A percentile compares a stretch with the other conserved stretches of the same genome.
phyloP scores from a whole-genome alignment of 2,113 vertebrate genomes.

The Trichechus manatus region DNA sequence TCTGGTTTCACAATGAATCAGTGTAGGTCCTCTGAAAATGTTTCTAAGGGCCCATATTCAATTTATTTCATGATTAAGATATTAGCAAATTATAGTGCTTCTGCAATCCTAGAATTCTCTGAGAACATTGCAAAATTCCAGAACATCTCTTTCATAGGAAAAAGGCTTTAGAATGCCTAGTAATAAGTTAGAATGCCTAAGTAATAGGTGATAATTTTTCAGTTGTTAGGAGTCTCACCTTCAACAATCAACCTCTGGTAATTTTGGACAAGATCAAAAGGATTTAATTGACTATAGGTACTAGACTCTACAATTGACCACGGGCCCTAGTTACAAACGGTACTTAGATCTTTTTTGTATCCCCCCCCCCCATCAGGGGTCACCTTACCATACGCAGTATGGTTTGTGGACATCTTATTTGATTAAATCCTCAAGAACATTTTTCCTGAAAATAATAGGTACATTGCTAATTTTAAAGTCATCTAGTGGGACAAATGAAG shows the following conservation, averaged over 20 bases:
- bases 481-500: neutral
- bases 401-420: neutral
- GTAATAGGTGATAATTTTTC: neutral
- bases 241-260: neutral
- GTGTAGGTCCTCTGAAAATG: neutral
- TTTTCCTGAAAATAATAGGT: neutral
- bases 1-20: neutral
- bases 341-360: neutral
- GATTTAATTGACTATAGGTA: neutral
- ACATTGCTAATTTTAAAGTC: neutral
- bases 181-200: neutral
- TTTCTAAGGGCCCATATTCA: neutral
- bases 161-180: neutral
- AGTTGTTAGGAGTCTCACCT: neutral
- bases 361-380: neutral
- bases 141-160: neutral
- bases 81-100: neutral
- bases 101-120: neutral
- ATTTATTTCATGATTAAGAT: neutral
- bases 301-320: neutral
- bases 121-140: neutral
- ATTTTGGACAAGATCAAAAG: neutral
- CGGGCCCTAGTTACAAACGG: neutral
- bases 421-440: neutral
- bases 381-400: neutral